Evolutionary conservation across 2,113 vertebrate species (phyloP).

Genomic region (Chaenogobius annularis): DNA sequence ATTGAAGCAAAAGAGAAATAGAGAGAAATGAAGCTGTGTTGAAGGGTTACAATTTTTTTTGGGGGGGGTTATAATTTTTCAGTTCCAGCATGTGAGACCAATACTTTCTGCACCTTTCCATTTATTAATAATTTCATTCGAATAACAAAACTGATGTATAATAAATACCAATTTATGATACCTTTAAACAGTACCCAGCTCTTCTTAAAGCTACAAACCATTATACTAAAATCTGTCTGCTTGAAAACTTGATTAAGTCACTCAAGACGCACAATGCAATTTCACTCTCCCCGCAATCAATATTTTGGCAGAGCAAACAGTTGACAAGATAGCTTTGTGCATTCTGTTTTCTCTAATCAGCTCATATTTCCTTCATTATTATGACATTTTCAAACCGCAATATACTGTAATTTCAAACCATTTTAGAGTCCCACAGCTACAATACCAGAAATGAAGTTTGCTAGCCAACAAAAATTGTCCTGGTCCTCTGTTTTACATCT

Average conservation of each 20-base stretch:
- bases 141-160: no score
- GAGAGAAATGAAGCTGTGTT: no score
- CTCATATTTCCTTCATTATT: slow-evolving; percentile 6
- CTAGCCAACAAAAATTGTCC: neutral
- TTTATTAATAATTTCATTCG: no score
- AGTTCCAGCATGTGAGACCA: no score
- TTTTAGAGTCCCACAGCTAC: neutral
- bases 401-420: neutral
- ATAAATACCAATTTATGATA: no score
- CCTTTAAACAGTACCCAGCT: no score
- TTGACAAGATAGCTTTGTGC: neutral
- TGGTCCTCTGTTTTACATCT: neutral
- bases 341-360: neutral
- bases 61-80: no score
- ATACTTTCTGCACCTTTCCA: no score
- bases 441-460: neutral
- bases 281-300: neutral
- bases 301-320: neutral
- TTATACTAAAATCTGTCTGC: neutral
- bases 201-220: neutral
- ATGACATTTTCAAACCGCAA: neutral
- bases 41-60: no score
- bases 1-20: no score
- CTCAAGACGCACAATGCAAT: neutral
- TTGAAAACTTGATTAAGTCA: neutral